Base-by-base conservation (phyloP, 2,888 invertebrate species). In the Drosophila austrosaltans region DNA sequence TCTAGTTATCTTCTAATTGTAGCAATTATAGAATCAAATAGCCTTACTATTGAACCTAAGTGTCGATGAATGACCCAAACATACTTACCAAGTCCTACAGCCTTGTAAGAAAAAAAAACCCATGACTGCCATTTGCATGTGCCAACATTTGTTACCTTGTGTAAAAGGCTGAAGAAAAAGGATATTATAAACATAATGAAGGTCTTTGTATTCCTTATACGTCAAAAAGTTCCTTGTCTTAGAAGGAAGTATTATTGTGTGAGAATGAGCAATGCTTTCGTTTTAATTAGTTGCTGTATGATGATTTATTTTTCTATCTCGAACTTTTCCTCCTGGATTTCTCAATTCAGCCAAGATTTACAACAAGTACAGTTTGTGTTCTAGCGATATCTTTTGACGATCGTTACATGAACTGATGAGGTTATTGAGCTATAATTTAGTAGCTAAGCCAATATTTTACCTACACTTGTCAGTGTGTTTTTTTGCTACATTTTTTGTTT, bases 71-170 rank as follows among this genome's bases (percentile, higher is more conserved):
- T 56, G 72, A 67, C 79, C 58, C 25, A 65, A 66, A 68, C 57
- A 28, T 39, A 10, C 20, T 16, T 42, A 63, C 53, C 12, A 40
- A 25, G 20, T 16, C 16, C 10, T 58, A 59, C 42, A 57, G 60
- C 32, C 42, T 39, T 8, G 10, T 7, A 65, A 68, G 65, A 62
- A 72, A 69, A 77, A 80, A 79, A 22, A 25, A 25, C 22, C 12
- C 57, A 20, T 22, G 5, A 6, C 16, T 12, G 20, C 6, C 48
- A 48, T 48, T 25, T 48, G 3, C 22, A 48, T 48, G 16, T 4
- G 22, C 48, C 48, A 22, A 10, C 8, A 10, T 22, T 48, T 8
- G 22, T 10, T 48, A 48, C 22, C 10, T 1, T 48, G 25, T 22
- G 4, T 1, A 7, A 3, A 22, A 3, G 22, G 20, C 3, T 22